Evolutionary conservation across 2,113 vertebrate genomes (phyloP).

Genomic region (Odontesthes bonariensis): DNA sequence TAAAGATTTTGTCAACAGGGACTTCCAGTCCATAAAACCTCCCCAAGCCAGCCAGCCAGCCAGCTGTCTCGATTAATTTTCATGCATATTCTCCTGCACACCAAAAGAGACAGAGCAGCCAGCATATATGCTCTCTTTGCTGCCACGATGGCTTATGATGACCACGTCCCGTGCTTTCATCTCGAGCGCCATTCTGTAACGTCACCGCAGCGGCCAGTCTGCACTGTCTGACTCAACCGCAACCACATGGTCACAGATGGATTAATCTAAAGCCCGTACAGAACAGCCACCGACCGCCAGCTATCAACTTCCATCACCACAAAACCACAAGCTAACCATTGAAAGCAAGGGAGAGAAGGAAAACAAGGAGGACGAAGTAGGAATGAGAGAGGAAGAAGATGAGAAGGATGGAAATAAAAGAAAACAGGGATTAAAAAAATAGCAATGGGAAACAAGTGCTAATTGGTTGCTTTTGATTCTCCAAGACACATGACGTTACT

Average conservation of each 20-base stretch:
- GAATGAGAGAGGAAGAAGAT: neutral
- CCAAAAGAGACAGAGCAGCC: neutral
- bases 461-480: neutral
- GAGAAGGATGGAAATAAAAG: neutral
- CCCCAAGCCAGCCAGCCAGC: neutral
- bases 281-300: slow-evolving; percentile 61
- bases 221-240: slow-evolving; percentile 62
- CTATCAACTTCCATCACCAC: slow-evolving; percentile 70
- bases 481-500: neutral
- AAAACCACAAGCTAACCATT: slow-evolving; percentile 69
- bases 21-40: neutral
- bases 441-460: neutral
- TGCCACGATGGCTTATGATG: neutral
- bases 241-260: slow-evolving; percentile 67
- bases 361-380: slow-evolving; percentile 19
- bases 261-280: slow-evolving; percentile 69
- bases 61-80: slow-evolving; percentile 12
- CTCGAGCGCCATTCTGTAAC: slow-evolving; percentile 9
- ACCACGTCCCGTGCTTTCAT: slow-evolving; percentile 36
- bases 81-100: neutral
- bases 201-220: slow-evolving; percentile 45
- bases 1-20: neutral
- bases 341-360: slow-evolving; percentile 30
- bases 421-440: neutral
- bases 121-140: neutral